Base-by-base conservation (phyloP, 2,113 vertebrate genomes). In the Brachyistius frenatus region DNA sequence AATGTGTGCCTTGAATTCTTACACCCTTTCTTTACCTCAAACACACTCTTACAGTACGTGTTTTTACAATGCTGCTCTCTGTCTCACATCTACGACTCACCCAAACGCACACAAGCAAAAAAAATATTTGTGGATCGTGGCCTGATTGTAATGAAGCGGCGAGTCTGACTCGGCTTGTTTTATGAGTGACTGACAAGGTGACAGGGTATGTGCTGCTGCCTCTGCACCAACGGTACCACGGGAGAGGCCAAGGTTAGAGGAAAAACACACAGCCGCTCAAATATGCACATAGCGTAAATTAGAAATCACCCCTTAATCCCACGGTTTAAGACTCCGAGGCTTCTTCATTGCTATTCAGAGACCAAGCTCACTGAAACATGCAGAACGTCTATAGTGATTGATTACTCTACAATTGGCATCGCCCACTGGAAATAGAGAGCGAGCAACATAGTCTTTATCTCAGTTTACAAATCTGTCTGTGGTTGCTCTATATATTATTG, bases 221-320 rank as follows among this genome's bases (percentile, higher is more conserved):
- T 80, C 76, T 73, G 82, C 84, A 81, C 68, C 84, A 70, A 73
- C 2, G 14, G 53, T 77, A 80, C 73, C 88, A 66, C 14, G 53
- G 82, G 84, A 62, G 67, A 62, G 65, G 56, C 56, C 89, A 94
- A 92, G 93, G 92, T 93, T 89, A 93, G 76, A 81, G 76, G 73
- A 88, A 58, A 53, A 83, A 81, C 73, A 50, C 49, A 61, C 13
- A 36, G 3, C n/a, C 36, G 52, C 41, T 76, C 32, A 67, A 58
- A 73, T 58, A 87, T 84, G 76, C 82, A 75, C 65, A 70, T 23
- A 61, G 64, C 63, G 57, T 78, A 63, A 65, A 81, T 80, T 80
- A 36, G 75, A 47, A 76, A 47, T 3, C 3, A 2, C 2, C 1
- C 50, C 37, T 47, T 74, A 79, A 83, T 76, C 73, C 69, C 58